Evolutionary conservation across 2,888 invertebrate genomes (phyloP).

Genomic region (Rhingia rostrata): DNA sequence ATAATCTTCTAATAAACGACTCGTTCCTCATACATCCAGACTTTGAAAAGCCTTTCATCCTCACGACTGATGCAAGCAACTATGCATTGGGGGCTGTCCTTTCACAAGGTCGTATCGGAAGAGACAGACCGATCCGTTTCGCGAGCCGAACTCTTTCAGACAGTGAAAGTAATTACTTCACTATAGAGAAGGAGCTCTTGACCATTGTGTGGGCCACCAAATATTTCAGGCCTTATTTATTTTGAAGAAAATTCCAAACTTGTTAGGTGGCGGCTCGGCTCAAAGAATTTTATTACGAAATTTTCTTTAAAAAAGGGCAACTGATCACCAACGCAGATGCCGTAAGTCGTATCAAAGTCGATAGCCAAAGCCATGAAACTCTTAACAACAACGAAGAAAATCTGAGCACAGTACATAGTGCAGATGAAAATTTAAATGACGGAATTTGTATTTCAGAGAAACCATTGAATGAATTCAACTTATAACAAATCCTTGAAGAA

Average conservation of each 20-base stretch:
- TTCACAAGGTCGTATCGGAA: conserved; percentile 16
- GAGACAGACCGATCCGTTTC: conserved; percentile 64
- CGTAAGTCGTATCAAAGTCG: conserved; percentile 56
- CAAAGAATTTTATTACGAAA: conserved; percentile 77
- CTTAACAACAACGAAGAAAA: conserved; percentile 45
- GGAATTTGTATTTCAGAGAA: conserved; percentile 75
- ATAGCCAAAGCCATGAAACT: neutral
- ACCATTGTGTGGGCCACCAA: conserved; percentile 76
- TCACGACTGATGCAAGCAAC: conserved; percentile 20
- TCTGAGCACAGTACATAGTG: conserved; percentile 54
- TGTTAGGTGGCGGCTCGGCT: conserved; percentile 79
- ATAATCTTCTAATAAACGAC: neutral
- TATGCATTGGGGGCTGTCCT: conserved; percentile 8
- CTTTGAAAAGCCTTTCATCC: conserved; percentile 27
- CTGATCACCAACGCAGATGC: conserved; percentile 70
- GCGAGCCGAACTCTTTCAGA: neutral
- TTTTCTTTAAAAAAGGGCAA: conserved; percentile 72
- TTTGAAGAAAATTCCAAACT: conserved; percentile 79
- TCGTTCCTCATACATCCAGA: neutral
- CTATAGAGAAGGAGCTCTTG: conserved; percentile 76
- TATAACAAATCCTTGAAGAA: conserved; percentile 65
- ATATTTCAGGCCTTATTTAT: conserved; percentile 79
- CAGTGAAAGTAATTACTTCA: conserved; percentile 74
- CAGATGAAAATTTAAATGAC: conserved; percentile 64
- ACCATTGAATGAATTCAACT: conserved; percentile 75